Evolutionary conservation across 2,113 vertebrate genomes (phyloP).

Genomic region (Larimichthys crocea): DNA sequence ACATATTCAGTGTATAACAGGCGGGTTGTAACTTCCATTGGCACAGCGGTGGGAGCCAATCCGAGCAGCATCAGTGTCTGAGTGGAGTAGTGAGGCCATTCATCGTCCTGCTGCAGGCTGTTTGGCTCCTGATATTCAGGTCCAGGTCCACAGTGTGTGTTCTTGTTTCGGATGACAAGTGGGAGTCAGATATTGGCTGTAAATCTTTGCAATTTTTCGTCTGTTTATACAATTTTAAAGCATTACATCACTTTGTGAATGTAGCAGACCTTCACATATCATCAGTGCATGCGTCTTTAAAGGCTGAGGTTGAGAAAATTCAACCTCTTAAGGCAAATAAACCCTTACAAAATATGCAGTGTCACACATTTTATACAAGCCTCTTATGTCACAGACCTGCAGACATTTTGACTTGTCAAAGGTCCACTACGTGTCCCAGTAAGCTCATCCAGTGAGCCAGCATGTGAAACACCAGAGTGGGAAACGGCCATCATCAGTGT

Average conservation of each 20-base stretch:
- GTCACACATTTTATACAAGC: background rate
- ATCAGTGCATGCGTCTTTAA: background rate
- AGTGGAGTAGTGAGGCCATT: slow-evolving; percentile 16
- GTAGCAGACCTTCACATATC: no score
- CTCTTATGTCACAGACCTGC: background rate
- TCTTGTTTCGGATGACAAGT: slow-evolving; percentile 10
- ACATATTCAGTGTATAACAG: slow-evolving; percentile 22
- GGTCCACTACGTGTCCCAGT: background rate
- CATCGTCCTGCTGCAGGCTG: slow-evolving; percentile 17
- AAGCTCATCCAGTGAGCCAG: background rate
- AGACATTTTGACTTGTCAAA: background rate
- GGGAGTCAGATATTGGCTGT: background rate
- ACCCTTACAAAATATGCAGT: background rate
- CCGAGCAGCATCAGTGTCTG: slow-evolving; percentile 21
- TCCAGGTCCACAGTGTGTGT: background rate
- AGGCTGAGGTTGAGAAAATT: no score
- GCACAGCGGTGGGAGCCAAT: slow-evolving; percentile 17
- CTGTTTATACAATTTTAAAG: background rate
- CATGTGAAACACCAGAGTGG: no score
- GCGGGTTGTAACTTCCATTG: slow-evolving; percentile 36
- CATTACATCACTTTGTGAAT: background rate
- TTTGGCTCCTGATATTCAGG: slow-evolving; percentile 9
- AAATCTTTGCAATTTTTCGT: background rate
- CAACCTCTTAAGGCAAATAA: background rate
- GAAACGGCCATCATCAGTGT: background rate